phyloP scores from a whole-genome alignment of 2,797 vertebrate species.

The Hipposideros larvatus region DNA sequence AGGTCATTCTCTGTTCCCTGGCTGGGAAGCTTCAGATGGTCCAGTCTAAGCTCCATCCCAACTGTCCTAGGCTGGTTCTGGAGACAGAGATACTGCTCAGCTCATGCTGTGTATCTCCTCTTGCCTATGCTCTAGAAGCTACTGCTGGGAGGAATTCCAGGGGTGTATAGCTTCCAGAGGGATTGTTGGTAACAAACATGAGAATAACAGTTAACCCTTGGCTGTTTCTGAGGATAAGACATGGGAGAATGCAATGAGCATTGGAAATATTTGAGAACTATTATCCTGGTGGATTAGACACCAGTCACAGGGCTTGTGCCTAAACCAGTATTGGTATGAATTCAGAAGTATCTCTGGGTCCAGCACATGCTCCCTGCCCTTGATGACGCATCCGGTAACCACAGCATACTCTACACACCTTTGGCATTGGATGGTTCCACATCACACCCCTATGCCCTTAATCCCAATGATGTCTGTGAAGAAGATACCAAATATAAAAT shows the following conservation, averaged over 20 bases:
- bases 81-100: not conserved
- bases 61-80: not conserved
- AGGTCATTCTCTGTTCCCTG: not conserved
- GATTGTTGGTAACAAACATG: not conserved
- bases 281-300: not conserved
- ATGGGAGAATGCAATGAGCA: not conserved
- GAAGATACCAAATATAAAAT: not conserved
- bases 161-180: accelerated
- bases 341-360: not conserved
- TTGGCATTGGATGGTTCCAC: not conserved
- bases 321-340: not conserved
- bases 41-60: not conserved
- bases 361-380: not conserved
- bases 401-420: not conserved
- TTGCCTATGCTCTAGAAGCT: not conserved
- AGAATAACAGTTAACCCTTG: not conserved
- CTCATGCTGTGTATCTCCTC: not conserved
- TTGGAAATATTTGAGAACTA: not conserved
- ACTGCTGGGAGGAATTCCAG: not conserved
- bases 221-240: not conserved
- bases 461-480: not conserved
- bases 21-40: not conserved
- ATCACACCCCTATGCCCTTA: not conserved
- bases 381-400: not conserved
- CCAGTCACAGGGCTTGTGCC: not conserved